phyloP scores from a whole-genome alignment of 2,888 invertebrate species.

The Brenthis hecate region DNA sequence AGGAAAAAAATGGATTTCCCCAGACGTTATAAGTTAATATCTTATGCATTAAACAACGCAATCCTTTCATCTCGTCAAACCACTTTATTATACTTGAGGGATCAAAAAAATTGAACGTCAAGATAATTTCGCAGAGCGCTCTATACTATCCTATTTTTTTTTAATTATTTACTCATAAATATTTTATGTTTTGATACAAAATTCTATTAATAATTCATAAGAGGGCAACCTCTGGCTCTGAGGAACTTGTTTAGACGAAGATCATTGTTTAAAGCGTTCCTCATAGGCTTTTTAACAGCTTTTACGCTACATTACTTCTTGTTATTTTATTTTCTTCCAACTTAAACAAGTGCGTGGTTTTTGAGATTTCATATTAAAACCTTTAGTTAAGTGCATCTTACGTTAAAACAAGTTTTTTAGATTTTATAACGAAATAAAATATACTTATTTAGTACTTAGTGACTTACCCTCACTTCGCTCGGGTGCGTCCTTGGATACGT shows the following conservation, averaged over 20 bases:
- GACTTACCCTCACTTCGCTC: too few species aligned
- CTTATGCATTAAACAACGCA: conserved; percentile 24
- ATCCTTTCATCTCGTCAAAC: conserved; percentile 15
- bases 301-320: conserved; percentile 2
- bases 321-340: background rate
- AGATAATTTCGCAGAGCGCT: conserved; percentile 30
- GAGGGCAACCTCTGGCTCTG: background rate
- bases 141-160: conserved; percentile 30
- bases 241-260: background rate
- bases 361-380: too few species aligned
- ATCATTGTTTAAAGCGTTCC: background rate
- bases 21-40: conserved; percentile 24
- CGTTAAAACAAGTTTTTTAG: too few species aligned
- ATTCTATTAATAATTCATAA: conserved; percentile 47
- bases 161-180: conserved; percentile 47
- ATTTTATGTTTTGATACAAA: conserved; percentile 42
- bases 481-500: too few species aligned
- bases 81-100: conserved; percentile 9
- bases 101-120: conserved; percentile 34
- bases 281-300: background rate
- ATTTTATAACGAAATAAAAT: too few species aligned
- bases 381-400: too few species aligned
- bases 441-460: too few species aligned
- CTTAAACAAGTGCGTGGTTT: too few species aligned
- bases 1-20: conserved; percentile 11